phyloP scores from a whole-genome alignment of 2,888 invertebrate species.

The Drosophila birchii region DNA sequence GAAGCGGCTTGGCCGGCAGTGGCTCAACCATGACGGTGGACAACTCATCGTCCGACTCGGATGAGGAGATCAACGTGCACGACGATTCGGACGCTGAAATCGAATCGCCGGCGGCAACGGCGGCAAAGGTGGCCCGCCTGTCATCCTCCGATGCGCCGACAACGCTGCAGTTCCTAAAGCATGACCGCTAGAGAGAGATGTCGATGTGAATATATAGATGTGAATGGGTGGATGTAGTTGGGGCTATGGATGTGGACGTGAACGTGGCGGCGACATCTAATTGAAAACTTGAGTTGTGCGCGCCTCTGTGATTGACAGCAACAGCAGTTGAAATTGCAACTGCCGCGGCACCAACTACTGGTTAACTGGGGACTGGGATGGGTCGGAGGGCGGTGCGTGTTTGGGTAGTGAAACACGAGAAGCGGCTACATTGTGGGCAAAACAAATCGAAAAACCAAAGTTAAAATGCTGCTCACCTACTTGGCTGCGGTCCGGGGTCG shows the following conservation, averaged over 20 bases:
- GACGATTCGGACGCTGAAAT: slow-evolving; percentile 86
- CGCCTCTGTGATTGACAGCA: slow-evolving; percentile 82
- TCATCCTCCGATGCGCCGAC: slow-evolving; percentile 69
- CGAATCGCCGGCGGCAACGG: slow-evolving; percentile 67
- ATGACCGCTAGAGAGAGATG: slow-evolving; percentile 72
- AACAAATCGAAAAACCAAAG: slow-evolving; percentile 81
- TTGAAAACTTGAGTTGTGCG: slow-evolving; percentile 80
- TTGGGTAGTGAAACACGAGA: slow-evolving; percentile 64
- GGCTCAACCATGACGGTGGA: slow-evolving; percentile 78
- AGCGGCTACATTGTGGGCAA: slow-evolving; percentile 51
- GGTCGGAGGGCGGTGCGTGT: slow-evolving; percentile 54
- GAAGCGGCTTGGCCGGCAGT: slow-evolving; percentile 34
- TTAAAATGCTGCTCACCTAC: slow-evolving; percentile 81
- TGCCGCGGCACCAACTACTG: slow-evolving; percentile 13
- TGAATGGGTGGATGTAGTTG: neutral
- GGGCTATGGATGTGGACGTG: slow-evolving; percentile 9
- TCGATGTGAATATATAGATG: slow-evolving; percentile 4
- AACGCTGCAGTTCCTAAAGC: slow-evolving; percentile 84
- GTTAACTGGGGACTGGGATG: slow-evolving; percentile 7
- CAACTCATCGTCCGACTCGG: slow-evolving; percentile 82
- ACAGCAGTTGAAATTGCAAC: slow-evolving; percentile 22
- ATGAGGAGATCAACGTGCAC: slow-evolving; percentile 94
- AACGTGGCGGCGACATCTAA: slow-evolving; percentile 55
- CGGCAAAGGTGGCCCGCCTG: slow-evolving; percentile 73
- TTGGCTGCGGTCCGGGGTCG: slow-evolving; percentile 66